These are phyloP conservation scores for Atherinomorus stipes DNA, from an alignment of 2,113 vertebrate species.

Conservation along the genomic window DNA sequence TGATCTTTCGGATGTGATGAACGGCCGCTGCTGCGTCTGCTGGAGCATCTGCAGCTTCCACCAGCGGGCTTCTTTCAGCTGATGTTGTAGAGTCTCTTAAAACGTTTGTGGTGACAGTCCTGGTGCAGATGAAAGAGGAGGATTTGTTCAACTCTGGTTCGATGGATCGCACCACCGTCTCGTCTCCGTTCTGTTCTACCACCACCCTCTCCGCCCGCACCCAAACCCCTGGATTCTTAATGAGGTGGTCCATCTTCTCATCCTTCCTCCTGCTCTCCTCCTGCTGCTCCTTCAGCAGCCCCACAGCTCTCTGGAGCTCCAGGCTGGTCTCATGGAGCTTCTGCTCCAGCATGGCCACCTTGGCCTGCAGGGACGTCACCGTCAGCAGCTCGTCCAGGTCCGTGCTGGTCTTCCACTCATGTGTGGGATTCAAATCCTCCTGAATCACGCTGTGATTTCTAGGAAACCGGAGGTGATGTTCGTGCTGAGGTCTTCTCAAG, in stretches of 20 bases:
- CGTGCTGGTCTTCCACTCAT: conserved; percentile 76
- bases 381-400: conserved; percentile 74
- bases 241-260: conserved; percentile 83
- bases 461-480: conserved; percentile 34
- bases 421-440: conserved; percentile 35
- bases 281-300: conserved; percentile 82
- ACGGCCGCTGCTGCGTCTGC: conserved; percentile 43
- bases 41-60: conserved; percentile 3
- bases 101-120: conserved; percentile 7
- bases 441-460: conserved; percentile 11
- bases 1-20: conserved; percentile 89
- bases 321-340: conserved; percentile 83
- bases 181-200: conserved; percentile 42
- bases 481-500: conserved; percentile 54
- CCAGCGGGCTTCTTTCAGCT: not conserved
- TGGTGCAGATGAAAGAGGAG: conserved; percentile 3
- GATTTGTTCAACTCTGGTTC: conserved; percentile 18
- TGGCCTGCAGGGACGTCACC: conserved; percentile 82
- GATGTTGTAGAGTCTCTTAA: conserved; percentile 6
- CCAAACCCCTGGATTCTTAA: conserved; percentile 72
- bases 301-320: conserved; percentile 82
- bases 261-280: conserved; percentile 84
- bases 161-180: conserved; percentile 24
- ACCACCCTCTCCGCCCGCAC: conserved; percentile 51
- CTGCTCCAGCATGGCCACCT: conserved; percentile 85